Base-by-base conservation (phyloP, 2,888 invertebrate genomes). In the Cylindroiulus punctatus region DNA sequence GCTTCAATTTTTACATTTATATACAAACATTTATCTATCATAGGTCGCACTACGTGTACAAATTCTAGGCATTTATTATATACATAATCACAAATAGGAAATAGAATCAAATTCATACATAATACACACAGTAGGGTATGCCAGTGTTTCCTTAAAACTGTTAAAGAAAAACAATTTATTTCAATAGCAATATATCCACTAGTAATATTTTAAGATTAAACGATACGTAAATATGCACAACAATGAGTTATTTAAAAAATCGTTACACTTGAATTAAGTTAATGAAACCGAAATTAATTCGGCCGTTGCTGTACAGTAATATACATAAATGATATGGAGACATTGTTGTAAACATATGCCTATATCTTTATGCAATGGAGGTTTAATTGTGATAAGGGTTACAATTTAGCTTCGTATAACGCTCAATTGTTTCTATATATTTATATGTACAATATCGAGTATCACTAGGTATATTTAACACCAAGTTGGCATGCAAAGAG, bases 341-440 rank as follows among this genome's bases (percentile, higher is more conserved):
- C 65, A 65, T 65, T 65, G 22, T 65, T 65, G 44, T 14, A 44
- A 65, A 65, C 22, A 65, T 65, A n/a, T 65, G 65, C 26, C 65
- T 65, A 65, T 65, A 65, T 65, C 65, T 65, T 65, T 65, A 65
- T 65, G 65, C 65, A 65, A 65, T 65, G 65, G 65, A 65, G 65
- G 65, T 65, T 65, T 65, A 65, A 65, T 65, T 65, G 65, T 65
- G 65, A 65, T 65, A 65, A 65, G 65, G 65, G 65, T 65, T 65
- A 22, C 65, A 65, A 65, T 65, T 65, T 65, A 65, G 65, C 65
- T 65, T 26, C 8, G 22, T 65, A 65, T 65, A 65, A 26, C 22
- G 65, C 65, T 65, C 65, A 65, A 65, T 65, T 65, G 65, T 65
- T 65, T 65, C 65, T 65, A 22, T 65, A 57, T 57, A 22, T 65